These are phyloP conservation scores for Caenorhabditis macrosperma DNA, from an alignment of 2,888 invertebrate species.

Conservation along the genomic window DNA sequence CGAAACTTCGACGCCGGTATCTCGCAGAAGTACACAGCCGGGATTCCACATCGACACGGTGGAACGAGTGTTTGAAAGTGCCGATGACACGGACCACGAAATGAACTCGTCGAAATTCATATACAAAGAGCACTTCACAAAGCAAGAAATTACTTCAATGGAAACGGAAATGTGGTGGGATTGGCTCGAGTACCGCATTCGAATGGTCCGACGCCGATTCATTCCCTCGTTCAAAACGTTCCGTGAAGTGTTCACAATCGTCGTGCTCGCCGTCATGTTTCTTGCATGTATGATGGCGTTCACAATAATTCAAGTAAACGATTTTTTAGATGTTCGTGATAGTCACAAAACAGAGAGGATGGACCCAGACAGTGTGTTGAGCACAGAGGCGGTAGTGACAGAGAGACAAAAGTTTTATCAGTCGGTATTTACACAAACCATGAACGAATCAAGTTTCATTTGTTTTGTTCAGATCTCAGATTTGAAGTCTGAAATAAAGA, in stretches of 20 bases:
- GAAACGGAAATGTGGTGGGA: constrained; percentile 29
- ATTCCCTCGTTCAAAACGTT: constrained; percentile 3
- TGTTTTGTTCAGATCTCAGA: constrained; percentile 3
- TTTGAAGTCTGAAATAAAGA: neutral
- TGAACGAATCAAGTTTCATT: neutral
- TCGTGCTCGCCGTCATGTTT: constrained; percentile 13
- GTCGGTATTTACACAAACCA: neutral
- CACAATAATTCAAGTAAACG: no score
- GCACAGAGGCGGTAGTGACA: neutral
- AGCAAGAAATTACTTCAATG: constrained; percentile 28
- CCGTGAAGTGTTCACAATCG: neutral
- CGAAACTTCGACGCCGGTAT: constrained; percentile 24
- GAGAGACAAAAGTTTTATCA: constrained; percentile 24
- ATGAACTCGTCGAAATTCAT: constrained; percentile 38
- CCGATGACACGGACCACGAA: constrained; percentile 29
- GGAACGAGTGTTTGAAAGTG: constrained; percentile 33
- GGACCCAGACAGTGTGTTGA: neutral
- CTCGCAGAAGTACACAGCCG: constrained; percentile 11
- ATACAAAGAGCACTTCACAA: constrained; percentile 40
- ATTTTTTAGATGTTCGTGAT: constrained; percentile 29
- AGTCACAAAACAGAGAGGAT: neutral
- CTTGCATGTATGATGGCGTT: constrained; percentile 22
- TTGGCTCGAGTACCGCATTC: constrained; percentile 21
- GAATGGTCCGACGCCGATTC: constrained; percentile 26
- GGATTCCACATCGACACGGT: constrained; percentile 13